Conservation (phyloP, 1,140 invertebrate species). For the Paralvinella palmiformis region DNA sequence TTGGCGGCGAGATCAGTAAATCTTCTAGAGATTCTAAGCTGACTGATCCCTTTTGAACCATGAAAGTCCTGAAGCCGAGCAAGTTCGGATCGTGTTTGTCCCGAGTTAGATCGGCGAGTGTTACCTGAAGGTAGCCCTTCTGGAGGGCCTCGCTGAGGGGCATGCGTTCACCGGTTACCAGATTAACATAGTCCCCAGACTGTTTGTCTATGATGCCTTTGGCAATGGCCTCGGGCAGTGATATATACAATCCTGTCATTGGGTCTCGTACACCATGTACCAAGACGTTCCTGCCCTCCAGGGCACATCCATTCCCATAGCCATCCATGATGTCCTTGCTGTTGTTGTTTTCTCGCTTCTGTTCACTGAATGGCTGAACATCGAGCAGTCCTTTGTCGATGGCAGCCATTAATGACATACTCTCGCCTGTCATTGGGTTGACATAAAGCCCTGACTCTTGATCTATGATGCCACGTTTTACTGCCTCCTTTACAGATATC, state of each 20-base stretch:
- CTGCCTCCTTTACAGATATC: constrained; percentile 19
- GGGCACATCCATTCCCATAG: no score
- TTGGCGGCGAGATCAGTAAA: not conserved
- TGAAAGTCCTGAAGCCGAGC: constrained; percentile 40
- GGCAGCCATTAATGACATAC: constrained; percentile 73
- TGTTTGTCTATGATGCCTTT: constrained; percentile 60
- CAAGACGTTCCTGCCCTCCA: constrained; percentile 70
- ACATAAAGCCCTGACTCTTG: constrained; percentile 53
- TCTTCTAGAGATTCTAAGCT: no score
- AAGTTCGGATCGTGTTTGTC: constrained; percentile 38
- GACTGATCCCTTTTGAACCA: no score
- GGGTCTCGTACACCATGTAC: constrained; percentile 73
- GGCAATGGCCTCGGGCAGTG: constrained; percentile 73
- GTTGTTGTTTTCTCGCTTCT: constrained; percentile 72
- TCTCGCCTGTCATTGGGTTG: constrained; percentile 65
- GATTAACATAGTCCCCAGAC: constrained; percentile 40
- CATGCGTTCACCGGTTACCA: constrained; percentile 29
- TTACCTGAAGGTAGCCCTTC: constrained; percentile 32
- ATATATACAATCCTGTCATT: constrained; percentile 65
- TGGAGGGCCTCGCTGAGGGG: constrained; percentile 25
- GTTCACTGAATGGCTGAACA: constrained; percentile 67
- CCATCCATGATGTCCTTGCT: constrained; percentile 68
- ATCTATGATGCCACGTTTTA: constrained; percentile 21
- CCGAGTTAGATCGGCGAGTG: constrained; percentile 39
- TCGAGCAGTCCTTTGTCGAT: constrained; percentile 70